Base-by-base conservation (phyloP, 2,888 invertebrate species). In the Meteorus cinctellus region DNA sequence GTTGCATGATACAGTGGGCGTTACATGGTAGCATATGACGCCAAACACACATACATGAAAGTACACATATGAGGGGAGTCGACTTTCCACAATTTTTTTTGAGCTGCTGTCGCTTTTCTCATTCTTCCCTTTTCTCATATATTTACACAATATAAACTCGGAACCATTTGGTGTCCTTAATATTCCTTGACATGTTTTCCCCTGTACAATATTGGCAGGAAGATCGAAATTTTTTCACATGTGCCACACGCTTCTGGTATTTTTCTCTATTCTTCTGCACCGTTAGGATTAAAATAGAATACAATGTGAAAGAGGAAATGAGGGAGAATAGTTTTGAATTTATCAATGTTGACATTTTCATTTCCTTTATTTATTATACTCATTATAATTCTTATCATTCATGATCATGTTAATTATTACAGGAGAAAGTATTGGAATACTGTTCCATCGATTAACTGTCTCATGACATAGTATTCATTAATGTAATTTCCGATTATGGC, bases 1-100 rank as follows among this genome's bases (percentile, higher is more conserved):
- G 62, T 63, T 71, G 65, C 51, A 70, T 29, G 62, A 75, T 72
- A 72, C 67, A 60, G 76, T 72, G 76, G 76, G 72, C 72, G 76
- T 72, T 72, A 72, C 68, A 19, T 67, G 36, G 67, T 24, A 68
- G 62, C 76, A 76, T 72, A 76, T 76, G 76, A 76, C 76, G 76
- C 67, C 66, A 66, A 36, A 66, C 65, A 29, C n/a, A 62, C 16
- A 34, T n/a, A 31, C 10, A 55, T 29, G 31, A 12, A 34, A n/a
- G 34, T 48, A 55, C 19, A 55, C 55, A 19, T 6, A 19, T 27
- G 36, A 63, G 63, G 62, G 71, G 72, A 72, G 29, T 36, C 41
- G 27, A 66, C 55, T 75, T 75, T 70, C 27, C 63, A 51, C 65
- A 45, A 45, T 48, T 41, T 63, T 36, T 41, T 36, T 65, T 41